Conservation (phyloP, 2,888 invertebrate species). For the Limnephilus marmoratus region DNA sequence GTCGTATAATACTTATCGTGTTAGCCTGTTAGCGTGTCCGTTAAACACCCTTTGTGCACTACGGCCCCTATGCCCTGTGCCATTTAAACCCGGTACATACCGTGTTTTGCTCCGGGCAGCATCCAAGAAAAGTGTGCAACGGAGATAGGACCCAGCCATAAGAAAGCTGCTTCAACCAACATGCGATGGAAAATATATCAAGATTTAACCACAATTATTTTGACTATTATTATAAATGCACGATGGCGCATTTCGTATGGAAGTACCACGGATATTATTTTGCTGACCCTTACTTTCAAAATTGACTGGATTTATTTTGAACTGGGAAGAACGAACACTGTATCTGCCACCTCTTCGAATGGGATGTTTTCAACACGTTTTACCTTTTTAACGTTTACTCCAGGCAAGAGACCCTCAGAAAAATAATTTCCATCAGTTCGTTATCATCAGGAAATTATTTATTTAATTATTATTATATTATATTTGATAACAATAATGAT, state of each 20-base stretch:
- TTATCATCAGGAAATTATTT: too few relatives aligned
- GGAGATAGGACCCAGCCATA: not conserved
- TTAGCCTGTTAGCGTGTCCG: not conserved
- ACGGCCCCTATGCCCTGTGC: not conserved
- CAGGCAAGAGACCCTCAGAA: too few relatives aligned
- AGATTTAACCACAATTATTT: not conserved
- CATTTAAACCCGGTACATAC: not conserved
- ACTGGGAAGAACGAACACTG: not conserved
- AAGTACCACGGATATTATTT: not conserved
- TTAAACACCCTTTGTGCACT: not conserved
- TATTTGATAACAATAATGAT: too few relatives aligned
- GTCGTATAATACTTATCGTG: not conserved
- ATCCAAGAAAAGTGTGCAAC: conserved; percentile 6
- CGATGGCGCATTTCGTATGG: not conserved
- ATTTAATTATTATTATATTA: too few relatives aligned
- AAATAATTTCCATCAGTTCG: too few relatives aligned
- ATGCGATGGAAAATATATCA: not conserved
- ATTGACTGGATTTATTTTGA: not conserved
- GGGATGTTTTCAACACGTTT: not conserved
- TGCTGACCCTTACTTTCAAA: not conserved
- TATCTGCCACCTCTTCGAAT: not conserved
- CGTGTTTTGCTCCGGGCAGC: not conserved
- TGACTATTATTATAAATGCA: not conserved
- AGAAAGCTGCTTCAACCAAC: not conserved
- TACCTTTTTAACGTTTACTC: too few relatives aligned